Evolutionary conservation across 64 coral and sea anemone species (phyloP).

Genomic region (Stichodactyla helianthus): DNA sequence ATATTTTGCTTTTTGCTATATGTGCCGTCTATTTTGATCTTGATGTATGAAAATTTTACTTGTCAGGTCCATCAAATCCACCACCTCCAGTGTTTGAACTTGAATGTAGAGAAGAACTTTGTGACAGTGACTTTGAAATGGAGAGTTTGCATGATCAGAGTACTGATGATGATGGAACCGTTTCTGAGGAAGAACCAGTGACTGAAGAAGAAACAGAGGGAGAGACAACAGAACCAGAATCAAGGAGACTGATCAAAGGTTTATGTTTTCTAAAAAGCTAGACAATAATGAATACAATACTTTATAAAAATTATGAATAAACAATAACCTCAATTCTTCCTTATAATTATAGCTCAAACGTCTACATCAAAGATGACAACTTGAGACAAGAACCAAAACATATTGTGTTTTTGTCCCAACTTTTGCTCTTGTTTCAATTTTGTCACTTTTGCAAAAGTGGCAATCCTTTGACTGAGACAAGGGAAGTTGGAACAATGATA

Average conservation of each 20-base stretch:
- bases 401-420: slow-evolving; percentile 57
- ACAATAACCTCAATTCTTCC: too few relatives aligned
- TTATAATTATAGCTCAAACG: too few relatives aligned
- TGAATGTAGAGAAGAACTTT: neutral
- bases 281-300: neutral
- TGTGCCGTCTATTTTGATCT: neutral
- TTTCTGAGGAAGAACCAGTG: too few relatives aligned
- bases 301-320: too few relatives aligned
- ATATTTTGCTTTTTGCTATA: too few relatives aligned
- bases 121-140: slow-evolving; percentile 2
- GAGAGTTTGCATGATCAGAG: neutral
- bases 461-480: slow-evolving; percentile 34
- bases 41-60: neutral
- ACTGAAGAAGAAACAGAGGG: neutral
- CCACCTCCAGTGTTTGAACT: neutral
- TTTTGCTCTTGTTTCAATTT: slow-evolving; percentile 49
- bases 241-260: neutral
- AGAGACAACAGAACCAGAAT: neutral
- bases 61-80: neutral
- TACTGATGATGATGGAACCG: too few relatives aligned
- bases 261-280: neutral
- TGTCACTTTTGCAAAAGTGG: slow-evolving; percentile 58
- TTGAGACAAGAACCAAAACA: slow-evolving; percentile 42
- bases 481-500: slow-evolving; percentile 37
- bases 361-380: neutral